Evolutionary conservation across 2,888 invertebrate genomes (phyloP), one percentile per base, ranked within the genome.

Genomic region (Aelia acuminata): DNA sequence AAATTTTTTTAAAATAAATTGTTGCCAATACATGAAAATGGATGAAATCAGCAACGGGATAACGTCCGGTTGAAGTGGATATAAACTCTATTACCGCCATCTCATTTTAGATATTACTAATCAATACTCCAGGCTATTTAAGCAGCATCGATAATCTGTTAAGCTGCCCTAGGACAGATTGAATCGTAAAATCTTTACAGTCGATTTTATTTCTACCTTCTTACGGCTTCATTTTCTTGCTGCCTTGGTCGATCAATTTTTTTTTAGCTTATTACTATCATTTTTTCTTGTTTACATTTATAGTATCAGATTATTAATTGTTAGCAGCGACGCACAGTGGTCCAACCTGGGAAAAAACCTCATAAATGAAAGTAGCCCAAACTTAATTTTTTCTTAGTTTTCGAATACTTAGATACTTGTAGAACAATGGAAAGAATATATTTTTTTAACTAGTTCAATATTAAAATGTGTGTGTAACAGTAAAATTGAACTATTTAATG

Each of bases 141-240:
- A 13, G 31, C 2, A 35, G 31, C 18, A 1, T 18, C 63, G 35
- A 70, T 70, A 35, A 70, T 70, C 63, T 35, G 63, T 20, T 70
- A 35, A 70, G 18, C 31, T 35, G 26, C 63, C 15, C 15, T 7
- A 18, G 31, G 63, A 35, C 31, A n/a, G 63, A 70, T 70, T 70
- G 63, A 70, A 70, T 70, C 63, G 31, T 70, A 70, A 70, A 70
- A 35, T 70, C 31, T 70, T 31, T 70, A 70, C 13, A 18, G 63
- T 10, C 63, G 10, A 57, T 26, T 57, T 57, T 57, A 57, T 26
- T 57, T 57, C 26, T 26, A 26, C 15, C 57, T 57, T n/a, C 13
- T 26, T 0, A 15, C 26, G 13, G 57, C 57, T 57, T 15, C 26
- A 26, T 15, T 26, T 3, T 15, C 13, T 26, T 57, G 1, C 57